Evolutionary conservation across 1,140 invertebrate species (phyloP).

Genomic region (Trissolcus basalis): DNA sequence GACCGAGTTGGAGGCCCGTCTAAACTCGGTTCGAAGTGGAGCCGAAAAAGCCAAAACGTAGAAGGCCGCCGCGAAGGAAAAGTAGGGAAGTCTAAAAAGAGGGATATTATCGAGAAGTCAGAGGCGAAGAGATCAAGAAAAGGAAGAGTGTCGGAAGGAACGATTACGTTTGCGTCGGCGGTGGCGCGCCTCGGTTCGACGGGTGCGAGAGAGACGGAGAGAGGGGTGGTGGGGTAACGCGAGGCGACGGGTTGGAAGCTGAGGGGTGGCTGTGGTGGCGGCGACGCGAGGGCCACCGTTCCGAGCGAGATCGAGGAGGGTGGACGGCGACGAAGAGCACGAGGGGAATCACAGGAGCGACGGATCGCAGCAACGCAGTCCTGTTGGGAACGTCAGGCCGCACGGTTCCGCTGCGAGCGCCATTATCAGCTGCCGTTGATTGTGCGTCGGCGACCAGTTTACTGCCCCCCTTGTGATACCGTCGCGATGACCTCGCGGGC

Average conservation of each 20-base stretch:
- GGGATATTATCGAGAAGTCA: background rate
- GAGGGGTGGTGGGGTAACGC: slow-evolving; percentile 40
- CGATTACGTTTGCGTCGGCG: slow-evolving; percentile 47
- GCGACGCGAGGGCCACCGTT: slow-evolving; percentile 37
- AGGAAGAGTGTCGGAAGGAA: slow-evolving; percentile 40
- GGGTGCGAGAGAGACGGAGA: slow-evolving; percentile 36
- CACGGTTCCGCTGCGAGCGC: slow-evolving; percentile 49
- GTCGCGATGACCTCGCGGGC: slow-evolving; percentile 12
- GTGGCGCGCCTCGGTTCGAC: slow-evolving; percentile 11
- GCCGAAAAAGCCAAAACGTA: too few relatives aligned
- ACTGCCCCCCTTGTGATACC: slow-evolving; percentile 8
- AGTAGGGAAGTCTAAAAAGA: background rate
- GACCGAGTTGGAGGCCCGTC: background rate
- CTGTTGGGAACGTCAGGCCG: slow-evolving; percentile 73
- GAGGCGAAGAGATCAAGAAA: slow-evolving; percentile 15
- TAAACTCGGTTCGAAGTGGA: too few relatives aligned
- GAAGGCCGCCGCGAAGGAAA: slow-evolving; percentile 5
- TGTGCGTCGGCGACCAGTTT: slow-evolving; percentile 18
- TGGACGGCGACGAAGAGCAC: slow-evolving; percentile 24
- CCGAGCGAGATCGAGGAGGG: slow-evolving; percentile 34
- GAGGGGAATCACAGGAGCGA: slow-evolving; percentile 60
- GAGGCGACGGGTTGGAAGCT: slow-evolving; percentile 16
- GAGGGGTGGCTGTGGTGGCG: slow-evolving; percentile 34
- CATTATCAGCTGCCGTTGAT: slow-evolving; percentile 31
- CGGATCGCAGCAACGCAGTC: slow-evolving; percentile 71